These are phyloP conservation scores for Augiades crinisus DNA, from an alignment of 2,888 invertebrate genomes.

Conservation along the genomic window DNA sequence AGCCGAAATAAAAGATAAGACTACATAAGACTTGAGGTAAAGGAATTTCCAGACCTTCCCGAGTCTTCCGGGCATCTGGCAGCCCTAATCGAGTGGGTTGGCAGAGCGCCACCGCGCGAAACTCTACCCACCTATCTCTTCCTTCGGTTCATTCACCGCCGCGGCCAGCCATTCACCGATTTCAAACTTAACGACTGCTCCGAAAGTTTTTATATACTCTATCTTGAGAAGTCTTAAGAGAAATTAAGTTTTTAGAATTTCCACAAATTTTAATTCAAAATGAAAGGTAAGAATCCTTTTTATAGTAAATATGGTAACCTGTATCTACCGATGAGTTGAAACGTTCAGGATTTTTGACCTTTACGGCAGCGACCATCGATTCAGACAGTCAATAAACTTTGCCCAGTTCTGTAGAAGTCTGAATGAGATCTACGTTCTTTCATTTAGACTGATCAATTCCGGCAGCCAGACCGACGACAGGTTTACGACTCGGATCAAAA, in stretches of 20 bases:
- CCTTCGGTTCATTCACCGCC: slow-evolving; percentile 37
- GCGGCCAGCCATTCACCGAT: slow-evolving; percentile 28
- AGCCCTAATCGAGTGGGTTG: slow-evolving; percentile 36
- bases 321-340: no score
- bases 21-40: no score
- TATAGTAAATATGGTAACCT: no score
- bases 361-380: slow-evolving; percentile 16
- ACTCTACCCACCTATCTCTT: slow-evolving; percentile 29
- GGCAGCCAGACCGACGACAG: slow-evolving; percentile 10
- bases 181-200: slow-evolving; percentile 22
- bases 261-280: background rate
- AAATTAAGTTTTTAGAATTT: background rate
- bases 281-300: background rate
- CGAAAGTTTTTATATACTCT: slow-evolving; percentile 14
- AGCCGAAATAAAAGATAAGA: no score
- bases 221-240: no score
- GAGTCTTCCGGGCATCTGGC: no score
- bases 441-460: slow-evolving; percentile 12
- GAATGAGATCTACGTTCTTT: slow-evolving; percentile 6
- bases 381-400: slow-evolving; percentile 4
- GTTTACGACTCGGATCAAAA: slow-evolving; percentile 16
- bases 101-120: slow-evolving; percentile 34
- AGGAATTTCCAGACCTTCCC: no score
- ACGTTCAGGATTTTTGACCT: background rate
- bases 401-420: slow-evolving; percentile 4